Conservation (phyloP, 53 echinoderm and acorn worm species). For the Antedon mediterranea region DNA sequence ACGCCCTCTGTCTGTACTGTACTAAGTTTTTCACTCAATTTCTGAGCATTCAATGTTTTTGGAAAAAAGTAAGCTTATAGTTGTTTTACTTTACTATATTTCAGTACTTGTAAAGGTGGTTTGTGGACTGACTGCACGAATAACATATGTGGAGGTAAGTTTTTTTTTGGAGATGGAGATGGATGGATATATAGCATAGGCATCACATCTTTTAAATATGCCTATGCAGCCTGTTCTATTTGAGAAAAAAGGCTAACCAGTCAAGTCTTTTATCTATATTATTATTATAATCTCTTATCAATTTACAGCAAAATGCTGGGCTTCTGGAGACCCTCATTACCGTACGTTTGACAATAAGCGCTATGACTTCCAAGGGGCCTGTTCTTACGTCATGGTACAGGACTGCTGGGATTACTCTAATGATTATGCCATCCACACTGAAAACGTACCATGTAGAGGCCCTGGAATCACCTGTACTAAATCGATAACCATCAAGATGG, state of each 20-base stretch:
- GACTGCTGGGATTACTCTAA: slow-evolving; percentile 24
- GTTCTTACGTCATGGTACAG: slow-evolving; percentile 34
- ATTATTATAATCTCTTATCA: background rate
- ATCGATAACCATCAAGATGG: slow-evolving; percentile 34
- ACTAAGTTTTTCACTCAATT: too few species aligned
- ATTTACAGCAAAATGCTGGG: slow-evolving; percentile 32
- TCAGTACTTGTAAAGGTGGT: slow-evolving; percentile 30
- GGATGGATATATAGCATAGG: too few species aligned
- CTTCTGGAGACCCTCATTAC: slow-evolving; percentile 53
- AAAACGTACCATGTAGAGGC: slow-evolving; percentile 31
- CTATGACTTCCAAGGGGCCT: slow-evolving; percentile 45
- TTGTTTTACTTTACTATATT: background rate
- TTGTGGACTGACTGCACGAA: slow-evolving; percentile 30
- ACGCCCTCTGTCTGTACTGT: too few species aligned
- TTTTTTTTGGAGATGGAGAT: too few species aligned
- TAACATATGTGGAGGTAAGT: slow-evolving; percentile 41
- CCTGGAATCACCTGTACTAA: slow-evolving; percentile 51
- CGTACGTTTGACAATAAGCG: slow-evolving; percentile 44
- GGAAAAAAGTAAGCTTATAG: too few species aligned
- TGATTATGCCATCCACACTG: slow-evolving; percentile 20
- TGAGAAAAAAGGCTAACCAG: too few species aligned
- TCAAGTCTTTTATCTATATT: too few species aligned
- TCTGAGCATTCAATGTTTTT: too few species aligned
- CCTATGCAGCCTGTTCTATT: too few species aligned
- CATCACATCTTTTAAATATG: too few species aligned